Conservation (phyloP, 2,888 invertebrate species). For the Ennomos erosarius region DNA sequence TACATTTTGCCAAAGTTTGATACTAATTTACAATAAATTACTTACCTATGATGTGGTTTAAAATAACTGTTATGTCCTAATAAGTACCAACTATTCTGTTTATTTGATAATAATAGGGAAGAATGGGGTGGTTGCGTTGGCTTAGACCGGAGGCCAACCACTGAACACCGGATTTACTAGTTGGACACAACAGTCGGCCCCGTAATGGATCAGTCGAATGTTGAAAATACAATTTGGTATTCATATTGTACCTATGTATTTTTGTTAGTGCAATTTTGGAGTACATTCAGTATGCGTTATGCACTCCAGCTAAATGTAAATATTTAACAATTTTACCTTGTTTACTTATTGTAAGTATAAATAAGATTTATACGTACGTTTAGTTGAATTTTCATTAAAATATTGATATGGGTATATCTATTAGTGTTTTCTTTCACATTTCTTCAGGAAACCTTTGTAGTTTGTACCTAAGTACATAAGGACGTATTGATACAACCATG, state of each 20-base stretch:
- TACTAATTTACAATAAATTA: background rate
- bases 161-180: too few species aligned
- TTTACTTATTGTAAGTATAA: slow-evolving; percentile 81
- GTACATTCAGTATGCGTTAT: slow-evolving; percentile 38
- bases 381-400: slow-evolving; percentile 85
- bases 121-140: too few species aligned
- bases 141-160: too few species aligned
- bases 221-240: slow-evolving; percentile 5
- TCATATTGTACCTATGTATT: slow-evolving; percentile 35
- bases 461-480: too few species aligned
- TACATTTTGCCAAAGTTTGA: slow-evolving; percentile 13
- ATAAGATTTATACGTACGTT: slow-evolving; percentile 85
- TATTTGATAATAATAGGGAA: too few species aligned
- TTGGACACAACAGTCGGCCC: too few species aligned
- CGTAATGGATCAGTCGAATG: slow-evolving; percentile 20
- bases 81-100: too few species aligned
- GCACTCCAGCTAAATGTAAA: slow-evolving; percentile 71
- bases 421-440: slow-evolving; percentile 9
- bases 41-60: too few species aligned
- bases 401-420: slow-evolving; percentile 46
- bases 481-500: too few species aligned
- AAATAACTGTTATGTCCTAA: too few species aligned
- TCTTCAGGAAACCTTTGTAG: too few species aligned
- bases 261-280: slow-evolving; percentile 82
- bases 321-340: slow-evolving; percentile 76